Base-by-base conservation (phyloP, 23 tunicate genomes). In the Ciona savignyi region DNA sequence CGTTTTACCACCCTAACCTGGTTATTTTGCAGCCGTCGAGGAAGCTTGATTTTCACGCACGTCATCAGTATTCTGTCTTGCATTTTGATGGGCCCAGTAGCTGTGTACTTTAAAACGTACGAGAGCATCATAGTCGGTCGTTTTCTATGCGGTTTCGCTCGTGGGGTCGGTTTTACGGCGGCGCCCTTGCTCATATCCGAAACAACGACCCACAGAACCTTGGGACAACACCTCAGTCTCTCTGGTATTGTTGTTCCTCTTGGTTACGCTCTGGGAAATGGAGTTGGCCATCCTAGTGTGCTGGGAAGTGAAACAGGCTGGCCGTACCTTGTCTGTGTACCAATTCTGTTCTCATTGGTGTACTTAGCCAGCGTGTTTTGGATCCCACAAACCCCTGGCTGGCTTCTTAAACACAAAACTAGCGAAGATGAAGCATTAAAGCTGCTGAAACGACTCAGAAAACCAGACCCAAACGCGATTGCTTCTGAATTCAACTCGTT, bases 101-200 rank as follows among this genome's bases (percentile, higher is more conserved):
- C 85, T 62, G 27, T 25, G 31, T 64, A 71, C 30, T 27, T 30
- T 6, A 63, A 77, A 9, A 71, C 85, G 29, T 66, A 65, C 34
- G 85, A 80, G 31, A 27, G 70, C 6, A 48, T 80, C 26, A 73
- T 80, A 29, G 56, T 63, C 29, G 85, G 85, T 29, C 69, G 85
- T 2, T 66, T 80, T 73, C 23, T 80, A n/a, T 9, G 51, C 63
- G 85, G 85, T 1, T 27, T 80, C 34, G 85, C 85, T n/a, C 28
- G 85, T 30, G 85, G 85, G 1, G 19, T 80, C 4, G 63, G 78
- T 1, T 73, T 80, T 33, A 73, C 56, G 19, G 70, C 51, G 35
- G 72, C 33, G 26, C 77, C 85, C 27, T 32, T 80, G 4, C 49
- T 31, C 15, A 68, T 73, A 1, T 51, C 85, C 1, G 85, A 80